These are phyloP conservation scores for Leptatherina wallacei DNA, from an alignment of 2,797 vertebrate species.

Conservation along the genomic window DNA sequence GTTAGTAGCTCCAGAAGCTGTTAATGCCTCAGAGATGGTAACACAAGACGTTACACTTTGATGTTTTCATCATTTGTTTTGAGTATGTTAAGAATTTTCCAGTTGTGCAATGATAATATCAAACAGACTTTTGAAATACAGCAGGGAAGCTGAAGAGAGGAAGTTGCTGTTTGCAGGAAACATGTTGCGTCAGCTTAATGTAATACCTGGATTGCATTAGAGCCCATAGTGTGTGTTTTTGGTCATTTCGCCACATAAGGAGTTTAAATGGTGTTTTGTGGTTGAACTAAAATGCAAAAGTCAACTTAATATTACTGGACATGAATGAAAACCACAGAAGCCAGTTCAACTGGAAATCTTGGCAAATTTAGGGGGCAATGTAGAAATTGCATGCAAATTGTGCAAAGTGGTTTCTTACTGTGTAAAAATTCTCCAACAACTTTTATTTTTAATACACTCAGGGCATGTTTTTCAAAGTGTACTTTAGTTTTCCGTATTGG, in stretches of 20 bases:
- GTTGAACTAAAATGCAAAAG: slow-evolving; percentile 4
- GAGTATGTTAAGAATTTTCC: not conserved
- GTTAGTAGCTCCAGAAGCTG: not conserved
- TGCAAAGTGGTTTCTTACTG: not conserved
- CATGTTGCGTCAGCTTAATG: slow-evolving; percentile 11
- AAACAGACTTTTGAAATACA: not conserved
- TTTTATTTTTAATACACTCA: not conserved
- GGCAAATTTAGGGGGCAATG: not conserved
- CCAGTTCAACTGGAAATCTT: not conserved
- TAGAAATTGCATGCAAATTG: not conserved
- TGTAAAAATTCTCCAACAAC: not conserved
- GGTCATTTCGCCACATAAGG: slow-evolving; percentile 16
- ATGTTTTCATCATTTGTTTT: not conserved
- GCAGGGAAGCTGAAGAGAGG: not conserved
- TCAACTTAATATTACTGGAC: not conserved
- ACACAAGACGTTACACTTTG: not conserved
- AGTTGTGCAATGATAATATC: not conserved
- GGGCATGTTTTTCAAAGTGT: not conserved
- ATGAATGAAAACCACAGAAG: not conserved
- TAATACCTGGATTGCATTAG: slow-evolving; percentile 25
- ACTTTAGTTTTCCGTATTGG: not conserved
- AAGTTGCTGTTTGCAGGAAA: slow-evolving; percentile 3
- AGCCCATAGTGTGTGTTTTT: slow-evolving; percentile 2
- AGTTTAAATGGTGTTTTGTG: slow-evolving; percentile 62
- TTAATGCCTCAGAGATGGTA: not conserved